Base-by-base conservation (phyloP, 2,113 vertebrate genomes). In the Ginglymostoma cirratum region DNA sequence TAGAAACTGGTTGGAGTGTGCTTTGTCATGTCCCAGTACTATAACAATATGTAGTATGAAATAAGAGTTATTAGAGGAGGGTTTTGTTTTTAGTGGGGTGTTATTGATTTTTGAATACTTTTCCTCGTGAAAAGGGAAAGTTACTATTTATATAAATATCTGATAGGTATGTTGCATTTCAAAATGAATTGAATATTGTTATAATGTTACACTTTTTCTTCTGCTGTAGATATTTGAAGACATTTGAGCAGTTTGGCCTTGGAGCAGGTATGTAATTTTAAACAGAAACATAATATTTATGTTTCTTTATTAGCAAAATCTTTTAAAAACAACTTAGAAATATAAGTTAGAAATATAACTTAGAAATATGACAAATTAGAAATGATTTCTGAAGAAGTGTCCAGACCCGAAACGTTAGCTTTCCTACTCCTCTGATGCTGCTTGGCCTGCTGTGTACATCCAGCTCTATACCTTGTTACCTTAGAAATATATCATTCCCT, bases 161-260 rank as follows among this genome's bases (percentile, higher is more conserved):
- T 5, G 52, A 15, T 89, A 23, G 0, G 48, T 52, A 24, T 86
- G 7, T 86, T 86, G 19, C 2, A 86, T 42, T 24, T 90, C 52
- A 90, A 14, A 61, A 90, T 90, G 34, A 61, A 87, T 34, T 30
- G 27, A 15, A n/a, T 65, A 61, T 92, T 65, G 65, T 65, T 34
- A 2, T 30, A 65, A 92, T n/a, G 34, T 61, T 89, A 15, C 30
- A 38, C 8, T 30, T 55, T 89, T 89, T 12, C 52, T 24, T 89
- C 86, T n/a, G 30, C 55, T n/a, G 52, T 94, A 94, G 93, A 23
- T 94, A 94, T 94, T 94, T 34, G 87, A 94, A 70, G 67, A 27
- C 23, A 70, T 38, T 70, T 94, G 61, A 94, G 21, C 72, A 94
- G 65, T 70, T 94, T 94, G 67, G 38, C 48, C 65, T 67, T 27